These are phyloP conservation scores for Adelognathus sp. DNA, from an alignment of 2,888 invertebrate species.

Conservation along the genomic window DNA sequence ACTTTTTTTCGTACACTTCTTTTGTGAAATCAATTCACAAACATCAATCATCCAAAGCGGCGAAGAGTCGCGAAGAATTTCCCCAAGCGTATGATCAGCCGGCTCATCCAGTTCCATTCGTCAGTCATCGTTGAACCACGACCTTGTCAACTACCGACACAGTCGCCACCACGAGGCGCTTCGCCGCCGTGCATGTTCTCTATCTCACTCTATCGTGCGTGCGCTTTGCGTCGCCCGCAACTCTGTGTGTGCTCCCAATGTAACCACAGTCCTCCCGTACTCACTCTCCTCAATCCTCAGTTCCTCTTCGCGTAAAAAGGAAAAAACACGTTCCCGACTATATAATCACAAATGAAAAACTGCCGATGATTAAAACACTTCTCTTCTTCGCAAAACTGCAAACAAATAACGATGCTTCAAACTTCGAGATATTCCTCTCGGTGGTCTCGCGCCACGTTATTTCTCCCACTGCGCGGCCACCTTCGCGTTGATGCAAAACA, in stretches of 20 bases:
- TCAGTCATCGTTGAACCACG: slow-evolving; percentile 61
- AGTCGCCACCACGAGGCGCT: slow-evolving; percentile 41
- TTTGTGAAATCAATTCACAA: slow-evolving; percentile 1
- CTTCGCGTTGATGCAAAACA: too few relatives aligned
- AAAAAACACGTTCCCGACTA: background rate
- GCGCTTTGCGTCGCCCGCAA: slow-evolving; percentile 3
- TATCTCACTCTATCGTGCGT: slow-evolving; percentile 21
- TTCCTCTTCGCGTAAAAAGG: background rate
- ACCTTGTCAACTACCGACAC: slow-evolving; percentile 58
- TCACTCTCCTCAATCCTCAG: too few relatives aligned
- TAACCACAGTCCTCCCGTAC: too few relatives aligned
- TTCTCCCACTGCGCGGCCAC: background rate
- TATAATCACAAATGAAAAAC: background rate
- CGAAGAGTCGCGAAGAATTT: slow-evolving; percentile 27
- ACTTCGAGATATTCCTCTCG: background rate
- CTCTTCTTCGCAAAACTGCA: background rate
- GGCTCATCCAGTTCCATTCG: slow-evolving; percentile 57
- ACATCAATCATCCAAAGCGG: slow-evolving; percentile 33
- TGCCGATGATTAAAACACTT: background rate
- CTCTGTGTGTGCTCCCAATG: background rate
- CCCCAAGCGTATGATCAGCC: slow-evolving; percentile 40
- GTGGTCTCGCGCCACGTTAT: background rate
- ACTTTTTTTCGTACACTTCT: background rate
- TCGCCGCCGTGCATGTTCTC: too few relatives aligned
- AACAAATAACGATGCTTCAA: background rate